phyloP scores from a whole-genome alignment of 2,888 invertebrate species.

The Lithophane ornitopus region DNA sequence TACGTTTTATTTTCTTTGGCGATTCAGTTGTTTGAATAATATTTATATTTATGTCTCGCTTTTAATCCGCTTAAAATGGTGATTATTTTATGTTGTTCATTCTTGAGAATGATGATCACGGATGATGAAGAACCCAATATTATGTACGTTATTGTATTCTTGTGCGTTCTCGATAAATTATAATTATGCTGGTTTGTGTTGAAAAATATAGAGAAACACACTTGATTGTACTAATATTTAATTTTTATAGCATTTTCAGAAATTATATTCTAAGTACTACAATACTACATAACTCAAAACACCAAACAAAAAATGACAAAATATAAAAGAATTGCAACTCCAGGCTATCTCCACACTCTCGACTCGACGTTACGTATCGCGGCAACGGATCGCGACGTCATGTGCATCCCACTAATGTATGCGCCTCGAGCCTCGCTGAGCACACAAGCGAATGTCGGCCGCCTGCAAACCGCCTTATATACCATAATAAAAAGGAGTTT shows the following conservation, averaged over 20 bases:
- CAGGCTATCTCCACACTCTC: constrained; percentile 14
- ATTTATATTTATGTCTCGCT: constrained; percentile 22
- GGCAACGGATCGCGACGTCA: constrained; percentile 26
- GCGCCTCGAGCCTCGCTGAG: constrained; percentile 13
- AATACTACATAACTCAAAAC: neutral
- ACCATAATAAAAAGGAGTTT: constrained; percentile 34
- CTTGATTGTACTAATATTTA: neutral
- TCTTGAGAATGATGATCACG: neutral
- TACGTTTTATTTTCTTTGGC: constrained; percentile 39
- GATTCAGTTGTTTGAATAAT: constrained; percentile 34
- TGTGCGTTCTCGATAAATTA: neutral
- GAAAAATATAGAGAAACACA: neutral
- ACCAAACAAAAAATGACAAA: neutral
- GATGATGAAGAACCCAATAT: neutral
- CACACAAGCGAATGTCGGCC: constrained; percentile 38
- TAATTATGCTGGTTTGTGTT: neutral
- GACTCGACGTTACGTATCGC: constrained; percentile 12
- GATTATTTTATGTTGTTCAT: constrained; percentile 8
- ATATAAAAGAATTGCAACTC: neutral
- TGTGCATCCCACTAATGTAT: constrained; percentile 41
- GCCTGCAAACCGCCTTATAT: constrained; percentile 13
- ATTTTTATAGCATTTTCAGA: neutral
- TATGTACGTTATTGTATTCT: neutral
- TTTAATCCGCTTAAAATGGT: constrained; percentile 24
- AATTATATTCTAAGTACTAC: neutral